These are phyloP conservation scores for Cataglyphis cursor DNA, from an alignment of 2,888 invertebrate species.

Conservation along the genomic window DNA sequence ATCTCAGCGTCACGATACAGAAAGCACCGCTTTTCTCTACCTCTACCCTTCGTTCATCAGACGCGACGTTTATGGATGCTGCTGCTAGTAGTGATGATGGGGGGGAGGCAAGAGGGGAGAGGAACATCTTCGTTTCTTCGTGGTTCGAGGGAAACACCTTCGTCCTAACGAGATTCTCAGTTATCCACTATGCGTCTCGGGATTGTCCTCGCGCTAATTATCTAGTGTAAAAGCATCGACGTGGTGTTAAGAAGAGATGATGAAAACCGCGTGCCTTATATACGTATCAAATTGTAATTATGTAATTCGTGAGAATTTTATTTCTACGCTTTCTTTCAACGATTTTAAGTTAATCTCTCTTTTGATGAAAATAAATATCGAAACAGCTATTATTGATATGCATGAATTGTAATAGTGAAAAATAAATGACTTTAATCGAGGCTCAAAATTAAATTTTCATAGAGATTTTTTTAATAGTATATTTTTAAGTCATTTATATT, in stretches of 20 bases:
- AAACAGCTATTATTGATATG: neutral
- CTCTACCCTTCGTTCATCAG: conserved; percentile 23
- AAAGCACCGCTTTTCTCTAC: conserved; percentile 20
- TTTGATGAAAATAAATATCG: neutral
- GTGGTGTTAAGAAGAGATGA: neutral
- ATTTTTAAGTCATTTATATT: neutral
- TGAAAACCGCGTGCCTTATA: neutral
- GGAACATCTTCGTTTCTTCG: conserved; percentile 32
- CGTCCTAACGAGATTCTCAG: conserved; percentile 47
- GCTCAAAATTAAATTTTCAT: neutral
- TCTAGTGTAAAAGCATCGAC: conserved; percentile 21
- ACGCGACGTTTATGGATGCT: conserved; percentile 42
- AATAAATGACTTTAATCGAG: neutral
- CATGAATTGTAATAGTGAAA: too few species aligned
- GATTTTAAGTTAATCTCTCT: neutral
- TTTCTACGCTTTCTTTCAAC: neutral
- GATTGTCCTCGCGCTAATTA: conserved; percentile 47
- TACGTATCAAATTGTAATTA: neutral
- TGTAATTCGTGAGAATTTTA: neutral
- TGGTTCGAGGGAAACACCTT: conserved; percentile 26
- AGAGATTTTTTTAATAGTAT: neutral
- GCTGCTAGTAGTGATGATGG: neutral
- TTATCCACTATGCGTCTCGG: conserved; percentile 15
- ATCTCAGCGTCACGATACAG: conserved; percentile 33
- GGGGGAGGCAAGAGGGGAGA: neutral